Percentiles rank a stretch among this genome's conserved stretches.
Conservation (phyloP, 2,797 vertebrate species). For the Loris lydekkerianus region DNA sequence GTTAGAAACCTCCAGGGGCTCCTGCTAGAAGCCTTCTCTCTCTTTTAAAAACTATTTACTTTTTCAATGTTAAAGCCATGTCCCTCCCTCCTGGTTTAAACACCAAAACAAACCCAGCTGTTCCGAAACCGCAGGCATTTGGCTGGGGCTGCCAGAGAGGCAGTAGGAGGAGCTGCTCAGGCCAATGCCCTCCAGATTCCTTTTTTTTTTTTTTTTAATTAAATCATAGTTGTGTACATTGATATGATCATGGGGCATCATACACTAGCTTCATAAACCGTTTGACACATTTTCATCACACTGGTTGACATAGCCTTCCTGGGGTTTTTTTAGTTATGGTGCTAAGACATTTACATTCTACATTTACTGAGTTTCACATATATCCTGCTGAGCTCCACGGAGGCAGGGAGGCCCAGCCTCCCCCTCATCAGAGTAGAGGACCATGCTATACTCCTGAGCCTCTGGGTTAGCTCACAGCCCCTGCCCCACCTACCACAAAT, state of each 20-base stretch:
- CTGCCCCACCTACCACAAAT: not conserved
- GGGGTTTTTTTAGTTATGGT: no score
- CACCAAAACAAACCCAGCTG: conserved; percentile 78
- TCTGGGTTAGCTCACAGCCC: not conserved
- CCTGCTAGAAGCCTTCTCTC: conserved; percentile 34
- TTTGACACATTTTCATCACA: no score
- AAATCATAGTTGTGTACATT: no score
- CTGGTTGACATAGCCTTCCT: no score
- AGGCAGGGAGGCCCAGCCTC: conserved; percentile 7
- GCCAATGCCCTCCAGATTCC: not conserved
- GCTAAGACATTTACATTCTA: no score
- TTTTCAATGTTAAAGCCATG: conserved; percentile 61
- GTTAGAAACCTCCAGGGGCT: conserved; percentile 46
- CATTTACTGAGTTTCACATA: no score
- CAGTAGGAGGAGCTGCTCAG: conserved; percentile 48
- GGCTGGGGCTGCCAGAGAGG: conserved; percentile 18
- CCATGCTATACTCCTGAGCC: not conserved
- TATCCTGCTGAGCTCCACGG: not conserved
- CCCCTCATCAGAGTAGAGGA: not conserved
- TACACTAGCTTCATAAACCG: no score
- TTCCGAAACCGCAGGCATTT: conserved; percentile 66
- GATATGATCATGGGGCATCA: no score
- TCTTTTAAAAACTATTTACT: conserved; percentile 62
- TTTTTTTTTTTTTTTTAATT: no score
- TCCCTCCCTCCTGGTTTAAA: conserved; percentile 26